These are phyloP conservation scores for Steatocranus sp. DNA, from an alignment of 2,797 vertebrate species.

Conservation along the genomic window DNA sequence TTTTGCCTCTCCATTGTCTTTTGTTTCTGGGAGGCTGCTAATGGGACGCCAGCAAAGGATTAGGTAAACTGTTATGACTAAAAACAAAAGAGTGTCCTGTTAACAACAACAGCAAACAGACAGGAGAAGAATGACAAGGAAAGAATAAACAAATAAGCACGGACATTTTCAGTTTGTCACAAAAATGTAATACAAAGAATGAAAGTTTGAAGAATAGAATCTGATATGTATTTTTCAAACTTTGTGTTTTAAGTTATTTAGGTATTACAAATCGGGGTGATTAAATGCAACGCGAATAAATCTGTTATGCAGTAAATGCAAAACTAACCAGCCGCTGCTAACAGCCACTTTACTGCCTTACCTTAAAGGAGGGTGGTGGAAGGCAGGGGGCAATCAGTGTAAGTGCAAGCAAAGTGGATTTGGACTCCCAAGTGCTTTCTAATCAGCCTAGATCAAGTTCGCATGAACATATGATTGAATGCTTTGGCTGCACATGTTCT, in stretches of 20 bases:
- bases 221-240: neutral
- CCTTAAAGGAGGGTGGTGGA: neutral
- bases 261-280: neutral
- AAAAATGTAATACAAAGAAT: neutral
- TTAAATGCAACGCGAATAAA: neutral
- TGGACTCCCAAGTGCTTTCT: neutral
- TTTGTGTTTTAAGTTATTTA: neutral
- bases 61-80: slow-evolving; percentile 53
- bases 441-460: neutral
- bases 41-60: slow-evolving; percentile 33
- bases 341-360: neutral
- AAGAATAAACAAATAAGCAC: neutral
- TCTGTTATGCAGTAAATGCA: neutral
- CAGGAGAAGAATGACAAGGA: neutral
- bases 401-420: slow-evolving; percentile 5
- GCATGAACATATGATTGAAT: neutral
- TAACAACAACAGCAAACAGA: slow-evolving; percentile 8
- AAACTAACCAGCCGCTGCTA: neutral
- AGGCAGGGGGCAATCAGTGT: neutral
- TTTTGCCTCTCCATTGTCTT: slow-evolving; percentile 58
- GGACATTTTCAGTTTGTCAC: neutral
- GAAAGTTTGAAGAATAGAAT: neutral
- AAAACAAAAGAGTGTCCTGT: slow-evolving; percentile 6
- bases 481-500: neutral
- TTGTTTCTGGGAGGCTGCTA: slow-evolving; percentile 38